These are phyloP conservation scores for Camponotus fellah DNA, from an alignment of 2,888 invertebrate genomes.

Conservation along the genomic window DNA sequence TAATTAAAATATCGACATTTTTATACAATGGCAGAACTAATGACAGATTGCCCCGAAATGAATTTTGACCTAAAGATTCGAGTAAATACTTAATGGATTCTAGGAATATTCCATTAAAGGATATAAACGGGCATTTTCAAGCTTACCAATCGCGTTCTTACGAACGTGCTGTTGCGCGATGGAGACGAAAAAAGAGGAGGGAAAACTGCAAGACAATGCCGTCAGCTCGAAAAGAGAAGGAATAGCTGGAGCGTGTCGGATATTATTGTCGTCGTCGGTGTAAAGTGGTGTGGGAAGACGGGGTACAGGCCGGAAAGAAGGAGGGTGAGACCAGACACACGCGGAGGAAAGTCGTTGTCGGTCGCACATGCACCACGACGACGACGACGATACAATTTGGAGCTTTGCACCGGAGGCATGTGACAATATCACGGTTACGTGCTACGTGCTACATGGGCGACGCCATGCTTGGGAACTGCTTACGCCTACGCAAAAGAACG, in stretches of 20 bases:
- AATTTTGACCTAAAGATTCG: not conserved
- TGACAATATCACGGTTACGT: slow-evolving; percentile 80
- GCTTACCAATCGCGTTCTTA: slow-evolving; percentile 52
- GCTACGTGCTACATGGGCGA: slow-evolving; percentile 79
- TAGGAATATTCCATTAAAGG: slow-evolving; percentile 45
- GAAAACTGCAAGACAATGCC: slow-evolving; percentile 51
- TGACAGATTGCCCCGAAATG: not conserved
- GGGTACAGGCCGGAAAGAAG: slow-evolving; percentile 16
- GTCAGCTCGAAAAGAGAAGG: slow-evolving; percentile 66
- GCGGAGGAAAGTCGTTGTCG: slow-evolving; percentile 55
- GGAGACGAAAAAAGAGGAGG: not conserved
- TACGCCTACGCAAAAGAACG: slow-evolving; percentile 69
- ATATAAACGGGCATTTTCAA: slow-evolving; percentile 30
- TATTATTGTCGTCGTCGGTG: slow-evolving; percentile 68
- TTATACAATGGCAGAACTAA: not conserved
- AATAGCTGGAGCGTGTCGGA: slow-evolving; percentile 69
- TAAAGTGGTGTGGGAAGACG: slow-evolving; percentile 28
- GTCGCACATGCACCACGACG: slow-evolving; percentile 72
- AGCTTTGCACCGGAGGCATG: slow-evolving; percentile 81
- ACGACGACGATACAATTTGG: slow-evolving; percentile 83
- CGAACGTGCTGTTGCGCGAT: slow-evolving; percentile 59
- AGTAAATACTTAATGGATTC: not conserved
- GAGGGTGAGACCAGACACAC: slow-evolving; percentile 32
- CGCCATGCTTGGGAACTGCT: slow-evolving; percentile 67
- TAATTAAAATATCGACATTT: not conserved